phyloP scores from a whole-genome alignment of 2,888 invertebrate species.

The Trichogramma dendrolimi region DNA sequence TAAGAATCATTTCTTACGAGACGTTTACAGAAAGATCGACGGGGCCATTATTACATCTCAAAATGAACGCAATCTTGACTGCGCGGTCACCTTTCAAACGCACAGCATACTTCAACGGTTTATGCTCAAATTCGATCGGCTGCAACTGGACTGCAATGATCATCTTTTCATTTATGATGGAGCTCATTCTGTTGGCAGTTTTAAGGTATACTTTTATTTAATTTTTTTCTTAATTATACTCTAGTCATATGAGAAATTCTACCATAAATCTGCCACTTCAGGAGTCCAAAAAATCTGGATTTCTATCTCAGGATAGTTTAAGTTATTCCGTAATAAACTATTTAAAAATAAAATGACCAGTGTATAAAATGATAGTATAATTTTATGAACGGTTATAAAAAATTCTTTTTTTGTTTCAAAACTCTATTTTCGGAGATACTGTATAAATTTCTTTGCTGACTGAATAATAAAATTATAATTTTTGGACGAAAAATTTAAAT shows the following conservation, averaged over 20 bases:
- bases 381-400: too few species aligned
- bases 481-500: slow-evolving; percentile 38
- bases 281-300: too few species aligned
- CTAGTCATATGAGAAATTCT: background rate
- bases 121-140: slow-evolving; percentile 87
- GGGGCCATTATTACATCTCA: slow-evolving; percentile 86
- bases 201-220: slow-evolving; percentile 64
- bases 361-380: too few species aligned
- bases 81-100: slow-evolving; percentile 90
- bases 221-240: background rate
- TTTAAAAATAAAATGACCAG: too few species aligned
- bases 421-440: too few species aligned
- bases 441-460: too few species aligned
- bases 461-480: too few species aligned
- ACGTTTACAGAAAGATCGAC: slow-evolving; percentile 85
- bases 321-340: too few species aligned
- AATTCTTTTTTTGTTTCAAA: too few species aligned
- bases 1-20: slow-evolving; percentile 84
- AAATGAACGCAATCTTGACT: slow-evolving; percentile 86
- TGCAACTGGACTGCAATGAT: slow-evolving; percentile 91
- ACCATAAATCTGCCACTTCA: too few species aligned
- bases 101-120: slow-evolving; percentile 90
- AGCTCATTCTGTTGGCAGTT: slow-evolving; percentile 81
- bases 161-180: slow-evolving; percentile 90
- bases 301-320: too few species aligned